Conservation (phyloP, 2,797 vertebrate genomes). For the Parotocinclus haroldoi region DNA sequence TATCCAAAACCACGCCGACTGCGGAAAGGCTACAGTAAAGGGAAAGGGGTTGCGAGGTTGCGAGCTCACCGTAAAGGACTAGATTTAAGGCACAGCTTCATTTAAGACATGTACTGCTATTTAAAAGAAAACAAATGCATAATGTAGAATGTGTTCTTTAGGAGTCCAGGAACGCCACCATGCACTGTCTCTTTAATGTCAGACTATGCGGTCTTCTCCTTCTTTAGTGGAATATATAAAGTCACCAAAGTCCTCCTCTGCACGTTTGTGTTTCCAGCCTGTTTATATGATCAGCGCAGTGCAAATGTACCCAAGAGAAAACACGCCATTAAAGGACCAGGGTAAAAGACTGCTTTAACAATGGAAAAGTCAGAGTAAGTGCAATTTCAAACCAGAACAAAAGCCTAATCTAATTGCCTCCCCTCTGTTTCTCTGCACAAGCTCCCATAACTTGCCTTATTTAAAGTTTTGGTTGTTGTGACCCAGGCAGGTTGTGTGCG, state of each 20-base stretch:
- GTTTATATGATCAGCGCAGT: conserved; percentile 51
- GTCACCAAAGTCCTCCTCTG: conserved; percentile 14
- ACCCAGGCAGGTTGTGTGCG: conserved; percentile 40
- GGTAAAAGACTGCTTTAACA: conserved; percentile 45
- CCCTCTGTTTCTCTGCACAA: conserved; percentile 15
- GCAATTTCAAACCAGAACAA: conserved; percentile 49
- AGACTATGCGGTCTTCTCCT: conserved; percentile 15
- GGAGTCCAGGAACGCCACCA: background rate
- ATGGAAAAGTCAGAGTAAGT: conserved; percentile 50
- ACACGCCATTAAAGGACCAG: conserved; percentile 47
- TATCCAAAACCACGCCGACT: conserved; percentile 46
- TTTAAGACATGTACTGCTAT: background rate
- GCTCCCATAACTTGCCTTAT: conserved; percentile 36
- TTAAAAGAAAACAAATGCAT: background rate
- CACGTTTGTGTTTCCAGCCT: conserved; percentile 40
- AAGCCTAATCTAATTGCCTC: conserved; percentile 38
- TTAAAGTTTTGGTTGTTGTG: conserved; percentile 37
- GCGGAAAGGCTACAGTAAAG: conserved; percentile 42
- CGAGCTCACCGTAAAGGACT: conserved; percentile 19
- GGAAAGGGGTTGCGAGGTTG: conserved; percentile 18
- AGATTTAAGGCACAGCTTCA: conserved; percentile 23
- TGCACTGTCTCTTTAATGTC: background rate
- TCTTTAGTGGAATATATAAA: conserved; percentile 42
- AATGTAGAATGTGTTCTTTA: background rate
- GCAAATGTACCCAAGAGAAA: conserved; percentile 53